phyloP scores from a whole-genome alignment of 1,140 invertebrate species.

The Tetramorium parvispinum region DNA sequence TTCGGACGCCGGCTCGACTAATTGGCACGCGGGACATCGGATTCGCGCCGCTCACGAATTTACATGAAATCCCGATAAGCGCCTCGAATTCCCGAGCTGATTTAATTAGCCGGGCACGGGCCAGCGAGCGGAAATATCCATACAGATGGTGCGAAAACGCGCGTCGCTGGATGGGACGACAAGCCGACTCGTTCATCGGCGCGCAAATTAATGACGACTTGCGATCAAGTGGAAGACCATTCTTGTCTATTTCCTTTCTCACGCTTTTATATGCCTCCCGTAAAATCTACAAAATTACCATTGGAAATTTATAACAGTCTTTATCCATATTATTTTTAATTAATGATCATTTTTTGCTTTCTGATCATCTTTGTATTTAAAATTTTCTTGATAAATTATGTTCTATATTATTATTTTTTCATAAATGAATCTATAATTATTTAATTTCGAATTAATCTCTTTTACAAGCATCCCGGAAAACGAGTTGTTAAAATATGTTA shows the following conservation, averaged over 20 bases:
- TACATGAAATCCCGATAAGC: slow-evolving; percentile 79
- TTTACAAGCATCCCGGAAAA: not conserved
- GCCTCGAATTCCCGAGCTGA: slow-evolving; percentile 73
- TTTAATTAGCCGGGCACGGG: slow-evolving; percentile 76
- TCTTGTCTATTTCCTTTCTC: not conserved
- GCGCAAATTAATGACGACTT: slow-evolving; percentile 77
- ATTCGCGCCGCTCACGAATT: slow-evolving; percentile 64
- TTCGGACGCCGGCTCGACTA: slow-evolving; percentile 36
- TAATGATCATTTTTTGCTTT: not conserved
- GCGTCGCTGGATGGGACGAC: slow-evolving; percentile 55
- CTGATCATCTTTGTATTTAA: not conserved
- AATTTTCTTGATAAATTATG: not conserved
- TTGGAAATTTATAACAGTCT: not conserved
- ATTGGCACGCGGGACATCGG: slow-evolving; percentile 2
- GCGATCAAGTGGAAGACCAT: slow-evolving; percentile 63
- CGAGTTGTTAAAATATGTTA: not conserved
- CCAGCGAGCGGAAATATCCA: slow-evolving; percentile 71
- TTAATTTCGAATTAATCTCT: not conserved
- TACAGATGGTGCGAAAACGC: slow-evolving; percentile 78
- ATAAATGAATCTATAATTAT: not conserved
- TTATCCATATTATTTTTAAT: slow-evolving; percentile 7
- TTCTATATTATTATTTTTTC: not conserved
- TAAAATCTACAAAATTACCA: slow-evolving; percentile 14
- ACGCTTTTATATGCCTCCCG: not conserved
- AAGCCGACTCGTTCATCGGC: slow-evolving; percentile 72